Percentiles rank a stretch among this genome's conserved stretches.
Conservation (phyloP, 2,888 invertebrate genomes). For the Drosophila algonquin region DNA sequence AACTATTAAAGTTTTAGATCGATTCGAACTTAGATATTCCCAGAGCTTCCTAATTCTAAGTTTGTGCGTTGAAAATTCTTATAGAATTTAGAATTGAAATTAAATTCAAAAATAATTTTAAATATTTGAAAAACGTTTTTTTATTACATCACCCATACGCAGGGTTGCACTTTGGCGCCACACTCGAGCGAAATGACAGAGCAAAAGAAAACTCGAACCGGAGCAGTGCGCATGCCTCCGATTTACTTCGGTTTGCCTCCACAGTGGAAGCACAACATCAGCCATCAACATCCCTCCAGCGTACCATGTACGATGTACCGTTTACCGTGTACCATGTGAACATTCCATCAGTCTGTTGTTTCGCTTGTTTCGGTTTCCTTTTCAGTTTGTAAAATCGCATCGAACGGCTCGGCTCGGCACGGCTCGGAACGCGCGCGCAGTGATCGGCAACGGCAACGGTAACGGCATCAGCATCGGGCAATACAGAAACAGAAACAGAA, state of each 20-base stretch:
- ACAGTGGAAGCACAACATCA: slow-evolving; percentile 13
- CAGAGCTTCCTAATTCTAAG: neutral
- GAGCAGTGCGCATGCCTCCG: slow-evolving; percentile 54
- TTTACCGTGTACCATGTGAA: slow-evolving; percentile 1
- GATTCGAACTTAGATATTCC: neutral
- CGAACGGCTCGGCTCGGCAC: slow-evolving; percentile 46
- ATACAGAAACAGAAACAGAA: slow-evolving; percentile 21
- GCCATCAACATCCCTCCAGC: slow-evolving; percentile 31
- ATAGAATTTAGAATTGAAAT: neutral
- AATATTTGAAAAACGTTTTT: neutral
- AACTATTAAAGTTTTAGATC: no score
- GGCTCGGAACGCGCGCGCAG: slow-evolving; percentile 59
- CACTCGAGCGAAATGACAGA: slow-evolving; percentile 45
- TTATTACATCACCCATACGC: slow-evolving; percentile 53
- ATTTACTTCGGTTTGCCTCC: neutral
- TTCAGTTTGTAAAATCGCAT: slow-evolving; percentile 77
- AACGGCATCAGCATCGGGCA: slow-evolving; percentile 1
- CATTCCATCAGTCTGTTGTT: slow-evolving; percentile 53
- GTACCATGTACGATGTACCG: no score
- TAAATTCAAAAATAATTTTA: neutral
- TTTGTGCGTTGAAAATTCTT: no score
- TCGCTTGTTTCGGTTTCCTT: slow-evolving; percentile 46
- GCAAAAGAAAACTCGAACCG: slow-evolving; percentile 40
- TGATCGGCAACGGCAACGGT: slow-evolving; percentile 9
- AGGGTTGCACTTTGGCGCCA: slow-evolving; percentile 63